phyloP scores from a whole-genome alignment of 2,797 vertebrate genomes.

The Heliangelus exortis region DNA sequence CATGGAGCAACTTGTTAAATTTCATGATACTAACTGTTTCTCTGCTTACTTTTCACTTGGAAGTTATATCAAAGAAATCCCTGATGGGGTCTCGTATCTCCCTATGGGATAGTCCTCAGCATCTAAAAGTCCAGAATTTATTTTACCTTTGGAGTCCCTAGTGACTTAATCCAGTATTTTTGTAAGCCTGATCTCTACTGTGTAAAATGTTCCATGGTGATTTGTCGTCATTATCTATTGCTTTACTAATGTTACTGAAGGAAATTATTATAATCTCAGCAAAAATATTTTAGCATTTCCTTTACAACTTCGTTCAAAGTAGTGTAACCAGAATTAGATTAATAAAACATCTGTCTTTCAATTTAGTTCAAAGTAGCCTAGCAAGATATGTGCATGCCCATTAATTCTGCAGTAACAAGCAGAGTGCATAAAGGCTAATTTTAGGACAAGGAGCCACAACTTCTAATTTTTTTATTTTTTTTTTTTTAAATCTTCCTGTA shows the following conservation, averaged over 20 bases:
- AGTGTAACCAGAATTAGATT: slow-evolving; percentile 57
- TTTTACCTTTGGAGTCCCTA: slow-evolving; percentile 30
- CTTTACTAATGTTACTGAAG: slow-evolving; percentile 30
- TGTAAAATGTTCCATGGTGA: slow-evolving; percentile 25
- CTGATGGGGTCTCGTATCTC: not conserved
- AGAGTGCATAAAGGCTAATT: not conserved
- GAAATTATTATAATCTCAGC: slow-evolving; percentile 36
- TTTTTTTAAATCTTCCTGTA: not conserved
- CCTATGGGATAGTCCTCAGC: slow-evolving; percentile 6
- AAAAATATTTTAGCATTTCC: slow-evolving; percentile 38
- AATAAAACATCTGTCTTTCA: slow-evolving; percentile 43
- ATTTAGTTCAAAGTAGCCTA: slow-evolving; percentile 47
- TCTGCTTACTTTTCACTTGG: slow-evolving; percentile 20
- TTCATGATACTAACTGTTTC: not conserved
- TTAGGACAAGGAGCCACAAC: not conserved
- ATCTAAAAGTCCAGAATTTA: slow-evolving; percentile 27
- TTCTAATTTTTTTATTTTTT: not conserved
- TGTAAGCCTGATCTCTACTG: slow-evolving; percentile 21
- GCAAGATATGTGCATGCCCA: not conserved
- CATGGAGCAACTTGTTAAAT: not conserved
- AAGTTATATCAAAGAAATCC: slow-evolving; percentile 41
- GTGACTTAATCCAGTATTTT: slow-evolving; percentile 30
- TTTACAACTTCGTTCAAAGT: slow-evolving; percentile 48
- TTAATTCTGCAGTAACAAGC: slow-evolving; percentile 42
- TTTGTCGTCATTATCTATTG: slow-evolving; percentile 29